Percentiles rank a stretch among this genome's conserved stretches.
These are phyloP conservation scores for Apodemia zela DNA, from an alignment of 2,888 invertebrate species.

Conservation along the genomic window DNA sequence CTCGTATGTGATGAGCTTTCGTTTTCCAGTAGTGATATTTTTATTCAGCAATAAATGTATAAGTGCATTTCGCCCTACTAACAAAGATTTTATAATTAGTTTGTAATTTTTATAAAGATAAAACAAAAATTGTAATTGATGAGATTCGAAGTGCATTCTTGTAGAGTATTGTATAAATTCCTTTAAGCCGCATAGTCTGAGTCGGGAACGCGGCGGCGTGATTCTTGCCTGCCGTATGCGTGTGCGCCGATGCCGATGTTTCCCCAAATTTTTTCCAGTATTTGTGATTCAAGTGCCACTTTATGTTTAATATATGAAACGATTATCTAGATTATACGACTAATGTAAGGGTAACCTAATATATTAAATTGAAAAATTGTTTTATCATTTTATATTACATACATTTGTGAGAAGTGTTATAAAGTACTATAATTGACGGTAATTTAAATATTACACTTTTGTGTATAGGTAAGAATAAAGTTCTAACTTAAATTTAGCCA, in stretches of 20 bases:
- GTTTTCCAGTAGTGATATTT: constrained; percentile 80
- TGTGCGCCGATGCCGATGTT: constrained; percentile 71
- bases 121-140: constrained; percentile 71
- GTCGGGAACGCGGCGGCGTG: constrained; percentile 39
- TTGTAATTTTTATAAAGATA: constrained; percentile 57
- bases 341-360: constrained; percentile 81
- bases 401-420: constrained; percentile 80
- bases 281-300: constrained; percentile 90
- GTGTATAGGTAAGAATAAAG: constrained; percentile 79
- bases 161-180: constrained; percentile 65
- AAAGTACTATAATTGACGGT: constrained; percentile 78
- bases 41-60: constrained; percentile 75
- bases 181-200: constrained; percentile 78
- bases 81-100: constrained; percentile 67
- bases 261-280: constrained; percentile 86
- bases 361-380: constrained; percentile 79
- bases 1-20: constrained; percentile 68
- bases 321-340: constrained; percentile 82
- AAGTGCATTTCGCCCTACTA: constrained; percentile 73
- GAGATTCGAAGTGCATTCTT: constrained; percentile 80
- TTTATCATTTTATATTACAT: constrained; percentile 82
- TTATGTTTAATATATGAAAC: constrained; percentile 85
- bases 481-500: constrained; percentile 81
- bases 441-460: constrained; percentile 80
- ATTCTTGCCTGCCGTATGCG: constrained; percentile 72